Percentiles rank a stretch among this genome's conserved stretches.
Evolutionary conservation across 1,140 invertebrate species (phyloP).

Genomic region (Drosophila obscura): DNA sequence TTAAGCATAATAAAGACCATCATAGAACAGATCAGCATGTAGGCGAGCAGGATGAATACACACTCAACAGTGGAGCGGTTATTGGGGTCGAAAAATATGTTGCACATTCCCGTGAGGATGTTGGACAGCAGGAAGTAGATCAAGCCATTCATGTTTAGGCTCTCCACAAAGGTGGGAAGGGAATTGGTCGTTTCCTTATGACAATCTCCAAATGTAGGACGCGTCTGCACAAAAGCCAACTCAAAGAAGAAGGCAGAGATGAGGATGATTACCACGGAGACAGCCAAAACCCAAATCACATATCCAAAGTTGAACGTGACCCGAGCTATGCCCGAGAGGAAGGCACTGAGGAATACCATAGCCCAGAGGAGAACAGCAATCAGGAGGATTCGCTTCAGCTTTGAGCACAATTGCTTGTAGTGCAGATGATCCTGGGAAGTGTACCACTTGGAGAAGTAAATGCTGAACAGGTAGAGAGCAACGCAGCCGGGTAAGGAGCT

Average conservation of each 20-base stretch:
- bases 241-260: slow-evolving; percentile 57
- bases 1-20: slow-evolving; percentile 51
- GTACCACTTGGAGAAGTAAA: slow-evolving; percentile 85
- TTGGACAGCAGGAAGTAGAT: slow-evolving; percentile 65
- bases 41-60: slow-evolving; percentile 51
- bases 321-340: slow-evolving; percentile 48
- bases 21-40: slow-evolving; percentile 46
- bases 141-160: slow-evolving; percentile 63
- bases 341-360: slow-evolving; percentile 20
- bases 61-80: slow-evolving; percentile 25
- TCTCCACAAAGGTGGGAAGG: slow-evolving; percentile 51
- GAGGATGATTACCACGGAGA: slow-evolving; percentile 29
- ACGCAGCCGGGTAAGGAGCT: slow-evolving; percentile 93
- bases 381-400: slow-evolving; percentile 34
- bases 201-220: slow-evolving; percentile 1
- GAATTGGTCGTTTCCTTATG: background rate
- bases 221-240: slow-evolving; percentile 11
- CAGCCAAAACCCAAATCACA: slow-evolving; percentile 36
- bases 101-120: slow-evolving; percentile 65
- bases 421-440: slow-evolving; percentile 26
- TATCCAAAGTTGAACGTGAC: slow-evolving; percentile 66
- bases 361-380: slow-evolving; percentile 23
- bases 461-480: slow-evolving; percentile 90
- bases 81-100: slow-evolving; percentile 49
- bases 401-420: slow-evolving; percentile 15